Percentiles rank a stretch among this genome's conserved stretches.
Evolutionary conservation across 2,113 vertebrate species (phyloP).

Genomic region (Xerus inauris): DNA sequence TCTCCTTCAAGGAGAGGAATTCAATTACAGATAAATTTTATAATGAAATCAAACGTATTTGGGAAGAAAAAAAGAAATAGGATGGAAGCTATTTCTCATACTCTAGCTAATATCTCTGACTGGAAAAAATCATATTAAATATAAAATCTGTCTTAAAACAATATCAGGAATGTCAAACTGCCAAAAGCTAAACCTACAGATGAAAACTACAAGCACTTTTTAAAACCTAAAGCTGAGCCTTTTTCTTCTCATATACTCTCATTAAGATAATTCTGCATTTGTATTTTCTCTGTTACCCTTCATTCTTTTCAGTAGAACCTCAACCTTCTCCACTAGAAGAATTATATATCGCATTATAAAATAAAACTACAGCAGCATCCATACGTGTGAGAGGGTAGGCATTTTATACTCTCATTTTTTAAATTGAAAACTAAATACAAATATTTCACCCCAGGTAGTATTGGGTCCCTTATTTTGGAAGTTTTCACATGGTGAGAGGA

Average conservation of each 20-base stretch:
- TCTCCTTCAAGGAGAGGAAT: not conserved
- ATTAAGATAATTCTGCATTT: constrained; percentile 3
- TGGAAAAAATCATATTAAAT: constrained; percentile 30
- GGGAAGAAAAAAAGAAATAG: not conserved
- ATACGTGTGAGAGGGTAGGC: not conserved
- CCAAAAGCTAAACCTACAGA: constrained; percentile 44
- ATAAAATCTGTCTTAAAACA: constrained; percentile 53
- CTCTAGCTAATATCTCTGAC: not conserved
- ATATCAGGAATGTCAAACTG: constrained; percentile 28
- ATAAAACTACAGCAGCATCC: not conserved
- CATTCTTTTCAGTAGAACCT: not conserved
- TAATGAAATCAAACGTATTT: constrained; percentile 53
- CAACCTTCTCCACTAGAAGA: not conserved
- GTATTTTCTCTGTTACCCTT: not conserved
- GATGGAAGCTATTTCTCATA: constrained; percentile 22
- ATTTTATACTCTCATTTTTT: not conserved
- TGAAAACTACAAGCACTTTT: constrained; percentile 24
- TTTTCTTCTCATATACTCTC: not conserved
- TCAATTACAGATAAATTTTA: constrained; percentile 23
- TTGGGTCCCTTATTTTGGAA: not conserved
- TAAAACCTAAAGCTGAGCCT: constrained; percentile 24
- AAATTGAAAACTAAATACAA: not conserved
- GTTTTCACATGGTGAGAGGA: not conserved
- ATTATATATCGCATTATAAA: not conserved
- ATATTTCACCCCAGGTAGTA: not conserved